phyloP scores from a whole-genome alignment of 2,113 vertebrate genomes.

The Sylvilagus bachmani region DNA sequence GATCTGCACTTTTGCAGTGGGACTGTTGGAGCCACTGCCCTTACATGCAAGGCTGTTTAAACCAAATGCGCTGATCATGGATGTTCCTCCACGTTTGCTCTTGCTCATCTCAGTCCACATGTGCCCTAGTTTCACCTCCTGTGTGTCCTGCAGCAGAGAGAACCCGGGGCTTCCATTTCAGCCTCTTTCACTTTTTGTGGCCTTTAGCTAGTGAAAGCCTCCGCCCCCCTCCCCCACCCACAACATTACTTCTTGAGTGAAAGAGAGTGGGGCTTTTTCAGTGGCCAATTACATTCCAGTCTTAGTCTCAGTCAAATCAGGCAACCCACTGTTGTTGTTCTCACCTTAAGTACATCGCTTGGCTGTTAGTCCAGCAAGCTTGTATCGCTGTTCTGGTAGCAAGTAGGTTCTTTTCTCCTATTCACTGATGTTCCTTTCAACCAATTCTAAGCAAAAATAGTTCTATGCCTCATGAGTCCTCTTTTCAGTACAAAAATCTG shows the following conservation, averaged over 20 bases:
- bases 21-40: not conserved
- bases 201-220: too few species aligned
- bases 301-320: not conserved
- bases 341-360: not conserved
- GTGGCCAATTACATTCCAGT: not conserved
- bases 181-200: not conserved
- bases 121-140: accelerated
- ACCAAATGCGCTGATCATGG: accelerated
- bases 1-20: not conserved
- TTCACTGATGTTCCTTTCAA: not conserved
- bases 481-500: not conserved
- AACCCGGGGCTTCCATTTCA: not conserved
- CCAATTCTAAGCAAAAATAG: not conserved
- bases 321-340: not conserved
- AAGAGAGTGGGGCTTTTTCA: not conserved
- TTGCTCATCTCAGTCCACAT: not conserved
- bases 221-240: too few species aligned
- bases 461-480: not conserved
- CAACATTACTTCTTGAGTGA: not conserved
- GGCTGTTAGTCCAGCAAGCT: not conserved
- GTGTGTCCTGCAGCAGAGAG: not conserved
- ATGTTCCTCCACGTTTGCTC: not conserved
- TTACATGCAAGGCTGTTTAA: not conserved
- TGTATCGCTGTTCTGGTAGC: not conserved
- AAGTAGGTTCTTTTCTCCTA: not conserved